These are phyloP conservation scores for Larimichthys polyactis DNA, from an alignment of 2,113 vertebrate species.

Conservation along the genomic window DNA sequence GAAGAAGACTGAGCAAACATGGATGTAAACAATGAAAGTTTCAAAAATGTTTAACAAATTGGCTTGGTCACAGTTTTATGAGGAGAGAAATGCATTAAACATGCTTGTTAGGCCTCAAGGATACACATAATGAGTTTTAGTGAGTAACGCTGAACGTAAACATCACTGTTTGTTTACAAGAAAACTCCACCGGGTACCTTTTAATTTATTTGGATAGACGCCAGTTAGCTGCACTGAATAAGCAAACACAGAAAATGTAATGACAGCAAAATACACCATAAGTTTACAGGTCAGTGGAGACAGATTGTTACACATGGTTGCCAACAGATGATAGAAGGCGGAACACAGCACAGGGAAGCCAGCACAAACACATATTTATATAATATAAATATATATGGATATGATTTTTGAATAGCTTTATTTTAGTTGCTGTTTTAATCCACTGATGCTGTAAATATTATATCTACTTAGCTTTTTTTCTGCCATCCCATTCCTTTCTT, in stretches of 20 bases:
- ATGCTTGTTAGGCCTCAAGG: background rate
- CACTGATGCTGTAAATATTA: background rate
- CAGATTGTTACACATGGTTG: background rate
- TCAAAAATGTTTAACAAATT: background rate
- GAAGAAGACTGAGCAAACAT: background rate
- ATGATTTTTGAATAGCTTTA: background rate
- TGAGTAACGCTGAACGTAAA: background rate
- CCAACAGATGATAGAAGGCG: background rate
- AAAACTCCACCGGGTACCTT: background rate
- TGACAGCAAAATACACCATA: background rate
- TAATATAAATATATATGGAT: background rate
- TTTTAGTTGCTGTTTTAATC: background rate
- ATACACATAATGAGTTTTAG: slow-evolving; percentile 11
- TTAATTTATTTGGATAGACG: background rate
- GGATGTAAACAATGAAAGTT: background rate
- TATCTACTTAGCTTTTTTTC: background rate
- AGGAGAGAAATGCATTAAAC: background rate
- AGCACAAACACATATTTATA: background rate
- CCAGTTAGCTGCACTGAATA: background rate
- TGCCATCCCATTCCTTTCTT: background rate
- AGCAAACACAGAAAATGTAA: background rate
- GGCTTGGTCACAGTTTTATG: background rate
- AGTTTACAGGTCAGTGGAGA: background rate
- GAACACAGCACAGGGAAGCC: too few species aligned
- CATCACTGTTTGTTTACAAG: slow-evolving; percentile 4